These are phyloP conservation scores for Raja brachyura DNA, from an alignment of 2,113 vertebrate genomes.

Conservation along the genomic window DNA sequence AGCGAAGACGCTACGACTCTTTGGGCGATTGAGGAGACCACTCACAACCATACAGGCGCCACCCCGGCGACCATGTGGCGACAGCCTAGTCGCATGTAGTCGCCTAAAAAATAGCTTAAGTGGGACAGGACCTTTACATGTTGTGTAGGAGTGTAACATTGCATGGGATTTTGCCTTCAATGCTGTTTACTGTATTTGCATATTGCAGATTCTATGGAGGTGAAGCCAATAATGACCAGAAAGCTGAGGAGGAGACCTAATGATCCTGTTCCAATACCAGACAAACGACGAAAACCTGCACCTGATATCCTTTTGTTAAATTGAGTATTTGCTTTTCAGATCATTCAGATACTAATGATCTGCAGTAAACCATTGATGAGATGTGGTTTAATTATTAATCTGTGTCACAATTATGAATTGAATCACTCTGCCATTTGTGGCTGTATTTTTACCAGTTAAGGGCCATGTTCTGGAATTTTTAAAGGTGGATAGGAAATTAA, in stretches of 20 bases:
- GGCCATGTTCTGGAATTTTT: no score
- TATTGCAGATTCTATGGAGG: slow-evolving; percentile 90
- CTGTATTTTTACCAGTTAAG: no score
- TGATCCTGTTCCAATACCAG: slow-evolving; percentile 92
- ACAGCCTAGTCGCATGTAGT: no score
- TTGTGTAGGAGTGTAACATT: neutral
- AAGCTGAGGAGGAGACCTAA: slow-evolving; percentile 89
- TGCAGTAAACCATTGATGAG: neutral
- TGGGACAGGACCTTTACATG: no score
- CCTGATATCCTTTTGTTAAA: slow-evolving; percentile 82
- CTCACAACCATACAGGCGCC: no score
- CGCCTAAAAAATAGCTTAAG: no score
- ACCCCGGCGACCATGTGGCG: no score
- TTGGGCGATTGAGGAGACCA: no score
- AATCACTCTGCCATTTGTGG: no score
- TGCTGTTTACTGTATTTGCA: neutral
- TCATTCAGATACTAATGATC: neutral
- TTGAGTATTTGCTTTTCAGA: neutral
- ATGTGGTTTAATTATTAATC: neutral
- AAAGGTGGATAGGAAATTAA: no score
- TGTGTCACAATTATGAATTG: no score
- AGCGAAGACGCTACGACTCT: no score
- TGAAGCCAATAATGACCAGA: slow-evolving; percentile 95
- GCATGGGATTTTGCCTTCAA: neutral
- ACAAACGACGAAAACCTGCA: slow-evolving; percentile 92